Evolutionary conservation across 2,888 invertebrate species (phyloP), one percentile per base, ranked within the genome.

Genomic region (Hypomecis atomaria): DNA sequence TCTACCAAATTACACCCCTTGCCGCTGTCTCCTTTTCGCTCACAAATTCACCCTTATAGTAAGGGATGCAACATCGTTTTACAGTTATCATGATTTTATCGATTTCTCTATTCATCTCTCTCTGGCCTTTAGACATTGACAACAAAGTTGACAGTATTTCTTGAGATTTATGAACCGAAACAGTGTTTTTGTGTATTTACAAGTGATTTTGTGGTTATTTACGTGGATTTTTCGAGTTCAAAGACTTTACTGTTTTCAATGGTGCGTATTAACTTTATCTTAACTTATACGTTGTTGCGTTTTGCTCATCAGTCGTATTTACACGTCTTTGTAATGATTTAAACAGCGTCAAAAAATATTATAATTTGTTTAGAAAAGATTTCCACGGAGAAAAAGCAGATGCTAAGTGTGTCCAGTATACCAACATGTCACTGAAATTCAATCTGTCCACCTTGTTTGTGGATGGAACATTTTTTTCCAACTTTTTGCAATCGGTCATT

Each of bases 161-260:
- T 42, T 57, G 62, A 47, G 42, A 53, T 42, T 53, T 47, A 33
- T 36, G n/a, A 0, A 53, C 5, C 8, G 23, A 47, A 47, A 11
- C 49, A 38, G 53, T 63, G 48, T 63, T 50, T 62, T 7, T 5
- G 34, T 48, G 48, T n/a, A 6, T 43, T 53, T 60, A 55, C 60
- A 48, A 43, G 42, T 38, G 37, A 36, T 55, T 50, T 61, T 8
- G 13, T 5, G n/a, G n/a, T 43, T n/a, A 5, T 43, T 43, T n/a
- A n/a, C n/a, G 9, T 9, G 9, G 6, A 5, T 43, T 43, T 6
- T n/a, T 4, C 43, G 11, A 3, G 11, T 43, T 43, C 11, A n/a
- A 11, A 3, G 43, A 5, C 11, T n/a, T 6, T 43, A n/a, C 4
- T 5, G 11, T 9, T 47, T 9, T 42, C 10, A n/a, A 47, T 57